Evolutionary conservation across 2,888 invertebrate species (phyloP).

Genomic region (Ophioninae sp.): DNA sequence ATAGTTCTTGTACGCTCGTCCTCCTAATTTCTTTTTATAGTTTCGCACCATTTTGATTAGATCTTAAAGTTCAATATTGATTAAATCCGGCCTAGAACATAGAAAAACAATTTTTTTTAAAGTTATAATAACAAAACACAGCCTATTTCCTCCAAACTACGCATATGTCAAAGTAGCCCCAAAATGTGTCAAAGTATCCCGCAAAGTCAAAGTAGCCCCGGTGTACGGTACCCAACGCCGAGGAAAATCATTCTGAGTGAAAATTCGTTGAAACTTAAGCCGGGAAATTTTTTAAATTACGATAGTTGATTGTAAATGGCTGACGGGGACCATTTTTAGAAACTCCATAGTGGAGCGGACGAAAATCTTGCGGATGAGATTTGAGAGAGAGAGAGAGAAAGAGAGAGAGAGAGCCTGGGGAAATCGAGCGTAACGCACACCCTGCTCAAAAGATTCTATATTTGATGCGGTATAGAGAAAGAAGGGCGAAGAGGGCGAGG

Average conservation of each 20-base stretch:
- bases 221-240: no score
- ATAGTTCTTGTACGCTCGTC: no score
- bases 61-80: no score
- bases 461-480: conserved; percentile 60
- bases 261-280: not conserved
- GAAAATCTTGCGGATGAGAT: conserved; percentile 6
- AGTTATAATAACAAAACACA: no score
- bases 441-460: conserved; percentile 63
- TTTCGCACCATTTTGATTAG: no score
- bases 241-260: not conserved
- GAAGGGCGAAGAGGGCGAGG: not conserved
- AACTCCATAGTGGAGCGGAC: not conserved
- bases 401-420: conserved; percentile 2
- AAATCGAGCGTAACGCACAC: conserved; percentile 53
- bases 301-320: conserved; percentile 19
- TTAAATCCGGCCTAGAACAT: no score
- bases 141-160: no score
- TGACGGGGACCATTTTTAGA: not conserved
- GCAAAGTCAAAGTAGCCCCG: no score
- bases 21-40: no score
- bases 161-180: no score
- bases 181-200: no score
- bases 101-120: no score
- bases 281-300: not conserved
- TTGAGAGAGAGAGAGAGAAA: conserved; percentile 1